Base-by-base conservation (phyloP, 2,797 vertebrate genomes). In the Falco berigora region DNA sequence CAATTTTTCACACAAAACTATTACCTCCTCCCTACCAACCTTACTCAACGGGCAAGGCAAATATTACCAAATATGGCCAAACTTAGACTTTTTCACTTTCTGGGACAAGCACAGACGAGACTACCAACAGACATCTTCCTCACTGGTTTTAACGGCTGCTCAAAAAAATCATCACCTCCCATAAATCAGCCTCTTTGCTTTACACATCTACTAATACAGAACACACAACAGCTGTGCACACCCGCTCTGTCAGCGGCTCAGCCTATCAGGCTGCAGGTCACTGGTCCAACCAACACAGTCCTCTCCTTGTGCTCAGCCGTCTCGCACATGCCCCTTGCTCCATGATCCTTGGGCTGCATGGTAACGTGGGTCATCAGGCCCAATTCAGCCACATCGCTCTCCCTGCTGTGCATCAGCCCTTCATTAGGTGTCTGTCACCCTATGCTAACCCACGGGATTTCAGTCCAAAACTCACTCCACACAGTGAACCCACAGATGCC, bases 21-120 rank as follows among this genome's bases (percentile, higher is more conserved):
- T 5, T 40, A 21, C 10, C 17, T 67, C 47, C 40, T 86, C 40
- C 32, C n/a, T 27, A 14, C 53, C 32, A 23, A n/a, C 36, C 42
- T 0, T 6, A 23, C 40, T 9, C 30, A 5, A 59, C 14, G 47
- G 14, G 38, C 24, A 69, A 19, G 22, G 8, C 42, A 44, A 44
- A 17, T 44, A 17, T 44, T 44, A 44, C 42, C 42, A 44, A 44
- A 44, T 44, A 44, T n/a, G 42, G 64, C 53, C 59, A 22, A 40
- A 30, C 16, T 28, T 34, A 18, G 0, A 0, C 64, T 52, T 62
- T 61, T 68, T 49, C 61, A 0, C 21, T 14, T 59, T 25, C 46
- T 28, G 24, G 24, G 46, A 46, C 18, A 55, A 71, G 49, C 55
- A 49, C 6, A 9, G 38, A 17, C 2, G 10, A 77, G 27, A 34